Percentiles rank a stretch among this genome's conserved stretches.
These are phyloP conservation scores for Karalla daura DNA, from an alignment of 2,797 vertebrate genomes.

Conservation along the genomic window DNA sequence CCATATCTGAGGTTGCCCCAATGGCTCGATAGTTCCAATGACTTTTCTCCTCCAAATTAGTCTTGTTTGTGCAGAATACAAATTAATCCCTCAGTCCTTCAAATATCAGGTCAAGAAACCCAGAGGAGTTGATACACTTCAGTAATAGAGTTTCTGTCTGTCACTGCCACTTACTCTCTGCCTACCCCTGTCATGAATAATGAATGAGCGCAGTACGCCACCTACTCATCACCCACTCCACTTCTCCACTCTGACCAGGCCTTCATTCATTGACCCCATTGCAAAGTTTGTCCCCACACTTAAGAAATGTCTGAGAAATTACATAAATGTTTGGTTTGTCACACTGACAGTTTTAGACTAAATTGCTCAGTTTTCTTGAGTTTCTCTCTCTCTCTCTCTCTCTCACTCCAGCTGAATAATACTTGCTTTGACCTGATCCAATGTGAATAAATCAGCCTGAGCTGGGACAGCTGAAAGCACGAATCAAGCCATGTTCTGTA, in stretches of 20 bases:
- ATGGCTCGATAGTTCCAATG: conserved; percentile 61
- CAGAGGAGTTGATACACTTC: conserved; percentile 62
- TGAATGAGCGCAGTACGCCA: conserved; percentile 73
- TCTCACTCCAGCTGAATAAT: conserved; percentile 6
- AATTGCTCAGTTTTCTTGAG: background rate
- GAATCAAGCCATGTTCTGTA: conserved; percentile 43
- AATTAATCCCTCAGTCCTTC: conserved; percentile 56
- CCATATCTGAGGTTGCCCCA: conserved; percentile 56
- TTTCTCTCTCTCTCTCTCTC: background rate
- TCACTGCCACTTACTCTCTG: conserved; percentile 71
- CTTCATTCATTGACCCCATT: conserved; percentile 33
- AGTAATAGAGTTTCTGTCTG: conserved; percentile 74
- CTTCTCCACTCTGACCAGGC: conserved; percentile 49
- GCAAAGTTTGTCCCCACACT: conserved; percentile 14
- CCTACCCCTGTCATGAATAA: conserved; percentile 79
- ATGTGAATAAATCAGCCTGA: conserved; percentile 12
- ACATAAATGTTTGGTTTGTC: conserved; percentile 8
- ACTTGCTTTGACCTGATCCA: conserved; percentile 8
- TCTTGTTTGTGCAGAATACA: conserved; percentile 43
- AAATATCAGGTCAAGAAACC: conserved; percentile 72
- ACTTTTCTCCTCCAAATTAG: conserved; percentile 52
- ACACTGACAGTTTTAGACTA: background rate
- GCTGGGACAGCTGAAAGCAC: conserved; percentile 30
- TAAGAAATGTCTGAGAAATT: conserved; percentile 10
- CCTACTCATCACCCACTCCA: conserved; percentile 74